Percentiles rank a stretch among this genome's conserved stretches.
Evolutionary conservation across 2,113 vertebrate species (phyloP).

Genomic region (Colistium nudipinnis): DNA sequence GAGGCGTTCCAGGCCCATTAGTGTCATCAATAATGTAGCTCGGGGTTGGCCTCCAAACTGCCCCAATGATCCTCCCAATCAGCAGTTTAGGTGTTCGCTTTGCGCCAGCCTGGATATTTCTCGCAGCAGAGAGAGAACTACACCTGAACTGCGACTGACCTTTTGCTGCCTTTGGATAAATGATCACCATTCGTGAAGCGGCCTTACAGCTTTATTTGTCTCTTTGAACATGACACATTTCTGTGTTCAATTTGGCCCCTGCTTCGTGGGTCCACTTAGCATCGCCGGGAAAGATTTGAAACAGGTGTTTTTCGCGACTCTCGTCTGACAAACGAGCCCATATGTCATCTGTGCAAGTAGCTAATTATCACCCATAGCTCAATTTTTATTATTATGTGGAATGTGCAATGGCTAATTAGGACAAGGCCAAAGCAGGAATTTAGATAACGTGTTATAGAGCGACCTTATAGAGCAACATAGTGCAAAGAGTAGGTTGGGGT

Average conservation of each 20-base stretch:
- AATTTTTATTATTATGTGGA: neutral
- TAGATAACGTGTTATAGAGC: no score
- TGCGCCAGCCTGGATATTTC: constrained; percentile 27
- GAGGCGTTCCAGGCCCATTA: constrained; percentile 66
- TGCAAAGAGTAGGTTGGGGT: neutral
- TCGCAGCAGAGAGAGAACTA: neutral
- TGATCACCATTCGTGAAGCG: constrained; percentile 12
- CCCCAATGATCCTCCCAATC: constrained; percentile 55
- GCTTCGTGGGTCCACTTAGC: constrained; percentile 8
- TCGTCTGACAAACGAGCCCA: neutral
- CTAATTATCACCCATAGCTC: neutral
- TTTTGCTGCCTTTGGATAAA: constrained; percentile 19
- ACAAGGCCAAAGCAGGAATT: neutral
- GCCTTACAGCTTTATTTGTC: constrained; percentile 38
- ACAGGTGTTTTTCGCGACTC: constrained; percentile 52
- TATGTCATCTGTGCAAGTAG: neutral
- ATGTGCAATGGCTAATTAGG: neutral
- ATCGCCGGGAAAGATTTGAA: constrained; percentile 39
- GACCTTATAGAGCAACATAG: neutral
- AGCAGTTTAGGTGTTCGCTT: constrained; percentile 65
- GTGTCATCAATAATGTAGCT: constrained; percentile 79
- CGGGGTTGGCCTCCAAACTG: constrained; percentile 51
- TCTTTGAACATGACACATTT: constrained; percentile 33
- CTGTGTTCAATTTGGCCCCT: constrained; percentile 28
- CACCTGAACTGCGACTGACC: constrained; percentile 17